Evolutionary conservation across 2,113 vertebrate species (phyloP).

Genomic region (Cinclus mexicanus): DNA sequence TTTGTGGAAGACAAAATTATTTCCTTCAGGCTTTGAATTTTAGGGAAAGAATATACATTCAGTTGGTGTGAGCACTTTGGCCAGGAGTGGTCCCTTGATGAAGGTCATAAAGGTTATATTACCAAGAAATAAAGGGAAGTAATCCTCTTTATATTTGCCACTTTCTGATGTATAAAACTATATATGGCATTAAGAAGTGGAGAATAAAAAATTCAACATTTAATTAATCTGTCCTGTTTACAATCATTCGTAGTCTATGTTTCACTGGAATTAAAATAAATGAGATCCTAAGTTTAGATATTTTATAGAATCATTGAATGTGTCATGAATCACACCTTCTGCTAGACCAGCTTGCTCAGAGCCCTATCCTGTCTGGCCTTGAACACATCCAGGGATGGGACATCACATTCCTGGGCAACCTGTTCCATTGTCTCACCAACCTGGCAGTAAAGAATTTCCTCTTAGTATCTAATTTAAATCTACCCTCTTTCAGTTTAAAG

Average conservation of each 20-base stretch:
- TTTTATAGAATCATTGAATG: neutral
- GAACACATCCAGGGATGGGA: neutral
- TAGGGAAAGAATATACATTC: neutral
- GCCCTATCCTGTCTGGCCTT: neutral
- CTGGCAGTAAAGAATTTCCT: neutral
- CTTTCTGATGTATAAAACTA: neutral
- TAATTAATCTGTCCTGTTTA: neutral
- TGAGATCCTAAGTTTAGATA: neutral
- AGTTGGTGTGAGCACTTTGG: neutral
- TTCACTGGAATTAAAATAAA: neutral
- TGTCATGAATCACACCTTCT: neutral
- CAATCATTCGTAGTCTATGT: neutral
- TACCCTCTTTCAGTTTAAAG: neutral
- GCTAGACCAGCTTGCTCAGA: neutral
- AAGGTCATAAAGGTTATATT: neutral
- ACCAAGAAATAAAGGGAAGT: neutral
- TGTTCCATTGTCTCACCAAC: neutral
- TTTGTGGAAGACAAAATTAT: neutral
- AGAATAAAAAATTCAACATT: neutral
- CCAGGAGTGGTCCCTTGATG: neutral
- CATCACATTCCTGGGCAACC: neutral
- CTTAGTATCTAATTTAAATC: neutral
- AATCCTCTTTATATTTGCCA: neutral
- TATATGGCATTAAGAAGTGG: neutral
- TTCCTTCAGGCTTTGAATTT: slow-evolving; percentile 2